These are phyloP conservation scores for Heteronetta atricapilla DNA, from an alignment of 2,113 vertebrate species.

Conservation along the genomic window DNA sequence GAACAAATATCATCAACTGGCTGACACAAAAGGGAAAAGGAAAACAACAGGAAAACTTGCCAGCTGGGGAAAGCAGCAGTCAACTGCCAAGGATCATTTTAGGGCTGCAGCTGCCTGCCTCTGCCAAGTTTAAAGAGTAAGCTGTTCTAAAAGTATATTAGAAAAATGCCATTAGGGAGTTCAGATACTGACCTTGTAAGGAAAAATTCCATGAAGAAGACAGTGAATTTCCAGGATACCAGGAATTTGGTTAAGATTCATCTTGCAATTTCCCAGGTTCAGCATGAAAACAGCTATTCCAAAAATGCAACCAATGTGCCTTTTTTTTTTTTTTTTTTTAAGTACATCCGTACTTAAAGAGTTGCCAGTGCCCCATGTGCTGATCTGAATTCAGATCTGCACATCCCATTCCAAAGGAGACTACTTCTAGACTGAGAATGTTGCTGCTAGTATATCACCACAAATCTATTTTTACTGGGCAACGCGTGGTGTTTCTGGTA, in stretches of 20 bases:
- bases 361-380: slow-evolving; percentile 24
- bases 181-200: slow-evolving; percentile 63
- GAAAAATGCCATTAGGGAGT: not conserved
- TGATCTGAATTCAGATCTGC: slow-evolving; percentile 10
- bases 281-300: slow-evolving; percentile 10
- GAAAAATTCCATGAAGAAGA: slow-evolving; percentile 29
- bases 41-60: slow-evolving; percentile 52
- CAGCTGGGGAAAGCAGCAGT: not conserved
- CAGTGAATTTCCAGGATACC: not conserved
- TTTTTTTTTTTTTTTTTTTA: not conserved
- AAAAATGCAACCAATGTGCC: slow-evolving; percentile 28
- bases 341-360: not conserved
- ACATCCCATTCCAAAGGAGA: slow-evolving; percentile 34
- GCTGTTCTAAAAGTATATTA: slow-evolving; percentile 15
- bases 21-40: slow-evolving; percentile 14
- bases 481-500: not conserved
- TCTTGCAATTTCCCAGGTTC: not conserved
- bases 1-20: not conserved
- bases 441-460: slow-evolving; percentile 20
- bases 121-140: not conserved
- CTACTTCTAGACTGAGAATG: slow-evolving; percentile 29
- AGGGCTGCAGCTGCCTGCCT: not conserved
- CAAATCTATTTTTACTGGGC: slow-evolving; percentile 54
- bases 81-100: not conserved
- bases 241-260: not conserved